phyloP scores from a whole-genome alignment of 2,113 vertebrate species.

The Chroicocephalus ridibundus region DNA sequence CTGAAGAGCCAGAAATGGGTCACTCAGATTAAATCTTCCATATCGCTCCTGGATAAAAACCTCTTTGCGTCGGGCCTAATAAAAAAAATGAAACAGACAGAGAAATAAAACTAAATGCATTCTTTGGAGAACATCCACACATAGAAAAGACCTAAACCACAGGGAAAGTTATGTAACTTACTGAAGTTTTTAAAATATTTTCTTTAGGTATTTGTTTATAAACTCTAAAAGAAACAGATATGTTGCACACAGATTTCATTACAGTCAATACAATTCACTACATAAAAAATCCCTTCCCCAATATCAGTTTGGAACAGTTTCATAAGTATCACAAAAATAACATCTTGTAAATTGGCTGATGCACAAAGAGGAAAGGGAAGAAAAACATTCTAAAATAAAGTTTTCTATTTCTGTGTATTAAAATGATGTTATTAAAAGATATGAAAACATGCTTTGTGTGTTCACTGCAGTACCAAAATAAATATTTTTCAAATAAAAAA shows the following conservation, averaged over 20 bases:
- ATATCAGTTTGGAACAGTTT: not conserved
- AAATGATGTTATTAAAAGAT: not conserved
- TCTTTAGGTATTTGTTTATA: not conserved
- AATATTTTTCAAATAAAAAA: not conserved
- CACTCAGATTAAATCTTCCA: conserved; percentile 91
- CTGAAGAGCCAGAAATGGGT: conserved; percentile 97
- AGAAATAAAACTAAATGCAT: not conserved
- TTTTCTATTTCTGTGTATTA: not conserved
- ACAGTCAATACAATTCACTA: not conserved
- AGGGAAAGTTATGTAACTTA: not conserved
- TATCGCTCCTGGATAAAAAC: conserved; percentile 97
- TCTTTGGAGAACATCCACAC: not conserved
- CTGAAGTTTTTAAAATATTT: not conserved
- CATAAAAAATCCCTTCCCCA: not conserved
- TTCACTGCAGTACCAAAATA: not conserved
- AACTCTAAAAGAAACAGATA: not conserved
- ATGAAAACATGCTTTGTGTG: not conserved
- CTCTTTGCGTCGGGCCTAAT: conserved; percentile 92
- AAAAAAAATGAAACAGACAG: conserved; percentile 7
- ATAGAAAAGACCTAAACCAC: not conserved
- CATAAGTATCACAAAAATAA: not conserved
- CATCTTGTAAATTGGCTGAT: not conserved
- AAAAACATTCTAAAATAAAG: not conserved
- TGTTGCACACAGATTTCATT: not conserved
- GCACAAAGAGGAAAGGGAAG: not conserved